Evolutionary conservation across 1,140 invertebrate species (phyloP).

Genomic region (Pinna nobilis): DNA sequence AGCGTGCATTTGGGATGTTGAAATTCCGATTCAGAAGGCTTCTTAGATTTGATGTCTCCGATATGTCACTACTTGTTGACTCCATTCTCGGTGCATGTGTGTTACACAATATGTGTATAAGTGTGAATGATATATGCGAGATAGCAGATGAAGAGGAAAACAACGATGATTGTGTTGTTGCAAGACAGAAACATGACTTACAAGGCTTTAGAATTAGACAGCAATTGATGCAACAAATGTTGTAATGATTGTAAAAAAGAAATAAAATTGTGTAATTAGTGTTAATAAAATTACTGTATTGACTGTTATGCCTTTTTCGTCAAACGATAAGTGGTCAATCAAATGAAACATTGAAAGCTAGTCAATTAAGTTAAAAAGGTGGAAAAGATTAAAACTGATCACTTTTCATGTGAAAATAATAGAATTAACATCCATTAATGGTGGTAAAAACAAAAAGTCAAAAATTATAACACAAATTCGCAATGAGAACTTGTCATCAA

Average conservation of each 20-base stretch:
- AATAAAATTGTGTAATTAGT: too few relatives aligned
- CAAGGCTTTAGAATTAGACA: slow-evolving; percentile 18
- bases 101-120: slow-evolving; percentile 20
- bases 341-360: not conserved
- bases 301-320: too few relatives aligned
- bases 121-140: slow-evolving; percentile 12
- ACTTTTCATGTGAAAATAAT: not conserved
- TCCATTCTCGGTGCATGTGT: slow-evolving; percentile 14
- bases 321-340: not conserved
- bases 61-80: slow-evolving; percentile 13
- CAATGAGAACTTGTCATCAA: too few relatives aligned
- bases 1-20: slow-evolving; percentile 18
- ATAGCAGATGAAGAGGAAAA: not conserved
- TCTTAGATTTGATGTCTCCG: slow-evolving; percentile 3
- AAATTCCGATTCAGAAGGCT: slow-evolving; percentile 13
- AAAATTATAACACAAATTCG: too few relatives aligned
- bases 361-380: too few relatives aligned
- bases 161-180: not conserved
- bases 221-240: slow-evolving; percentile 2
- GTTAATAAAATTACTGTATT: too few relatives aligned
- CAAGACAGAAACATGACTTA: not conserved
- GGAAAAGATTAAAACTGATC: not conserved
- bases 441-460: too few relatives aligned
- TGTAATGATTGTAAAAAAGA: not conserved
- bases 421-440: too few relatives aligned